A percentile compares a stretch with the other conserved stretches of the same genome.
These are phyloP conservation scores for Scomber colias DNA, from an alignment of 2,113 vertebrate species.

Conservation along the genomic window DNA sequence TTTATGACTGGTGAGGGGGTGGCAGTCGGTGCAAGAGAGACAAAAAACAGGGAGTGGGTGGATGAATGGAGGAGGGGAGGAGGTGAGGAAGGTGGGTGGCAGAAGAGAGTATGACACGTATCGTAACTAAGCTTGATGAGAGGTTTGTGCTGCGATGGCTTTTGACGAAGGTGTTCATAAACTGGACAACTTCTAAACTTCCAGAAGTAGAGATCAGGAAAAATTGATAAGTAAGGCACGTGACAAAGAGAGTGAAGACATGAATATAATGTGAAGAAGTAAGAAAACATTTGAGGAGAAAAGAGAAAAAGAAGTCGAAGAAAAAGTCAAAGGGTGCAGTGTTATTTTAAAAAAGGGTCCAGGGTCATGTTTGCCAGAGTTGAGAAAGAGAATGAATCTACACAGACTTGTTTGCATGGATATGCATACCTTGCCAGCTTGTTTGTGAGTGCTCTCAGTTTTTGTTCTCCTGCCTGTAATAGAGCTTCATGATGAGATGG, in stretches of 20 bases:
- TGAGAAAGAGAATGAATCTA: slow-evolving; percentile 27
- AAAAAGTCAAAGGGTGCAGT: slow-evolving; percentile 23
- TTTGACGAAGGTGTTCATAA: slow-evolving; percentile 26
- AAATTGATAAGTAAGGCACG: background rate
- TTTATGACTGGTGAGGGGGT: slow-evolving; percentile 72
- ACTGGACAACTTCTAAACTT: slow-evolving; percentile 9
- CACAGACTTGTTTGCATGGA: slow-evolving; percentile 69
- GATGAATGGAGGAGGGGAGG: slow-evolving; percentile 46
- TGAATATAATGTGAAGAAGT: slow-evolving; percentile 19
- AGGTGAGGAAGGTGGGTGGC: slow-evolving; percentile 53
- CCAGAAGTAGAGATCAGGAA: background rate
- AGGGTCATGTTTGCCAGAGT: slow-evolving; percentile 51
- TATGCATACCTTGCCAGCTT: slow-evolving; percentile 63
- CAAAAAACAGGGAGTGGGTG: slow-evolving; percentile 44
- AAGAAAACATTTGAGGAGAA: slow-evolving; percentile 10
- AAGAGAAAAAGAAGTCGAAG: slow-evolving; percentile 15
- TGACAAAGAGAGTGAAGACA: background rate
- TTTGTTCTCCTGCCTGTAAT: slow-evolving; percentile 56
- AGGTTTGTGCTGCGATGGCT: slow-evolving; percentile 24
- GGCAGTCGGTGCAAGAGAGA: slow-evolving; percentile 37
- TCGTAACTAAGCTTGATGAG: slow-evolving; percentile 59
- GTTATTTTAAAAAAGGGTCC: slow-evolving; percentile 57
- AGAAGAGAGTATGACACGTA: slow-evolving; percentile 49
- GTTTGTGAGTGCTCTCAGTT: slow-evolving; percentile 59
- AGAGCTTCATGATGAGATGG: slow-evolving; percentile 44